Evolutionary conservation across 2,888 invertebrate species (phyloP), one percentile per base, ranked within the genome.

Genomic region (Hemithea aestivaria): DNA sequence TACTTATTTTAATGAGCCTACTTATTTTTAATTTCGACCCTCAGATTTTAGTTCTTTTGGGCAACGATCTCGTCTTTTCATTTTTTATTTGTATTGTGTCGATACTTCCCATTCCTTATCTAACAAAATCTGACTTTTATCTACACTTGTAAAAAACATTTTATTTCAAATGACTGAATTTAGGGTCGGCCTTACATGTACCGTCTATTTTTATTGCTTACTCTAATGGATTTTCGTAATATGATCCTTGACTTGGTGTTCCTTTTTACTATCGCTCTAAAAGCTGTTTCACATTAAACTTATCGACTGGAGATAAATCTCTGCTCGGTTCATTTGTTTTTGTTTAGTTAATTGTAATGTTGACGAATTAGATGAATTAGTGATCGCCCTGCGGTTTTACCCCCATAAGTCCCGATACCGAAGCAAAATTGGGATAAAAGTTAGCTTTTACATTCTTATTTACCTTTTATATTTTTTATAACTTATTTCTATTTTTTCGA

Each of bases 201-300:
- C 54, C 48, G 59, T 81, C 81, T 84, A 85, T 84, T 84, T 85
- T 82, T 84, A 84, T 83, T 76, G 67, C 65, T 64, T 62, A 57
- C 70, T 65, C 76, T 85, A 85, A 85, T 85, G 85, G 84, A 83
- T 78, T 84, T 84, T 63, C 63, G 85, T 84, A 84, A 85, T 78
- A 69, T 72, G 83, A 85, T 84, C 82, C 74, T 75, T 72, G 64
- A 73, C 66, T 75, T 51, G 60, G 59, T 75, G 67, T 73, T 70
- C 63, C 76, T 78, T 83, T 56, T 82, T 80, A 70, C 70, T 55
- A 58, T 53, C n/a, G 44, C 48, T 66, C 56, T 60, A 52, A 56
- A 60, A 57, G 50, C 58, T 65, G 67, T 73, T 66, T 65, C 48
- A 51, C 43, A 46, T 45, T 48, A 34, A 50, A 45, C 34, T 46